phyloP scores from a whole-genome alignment of 2,113 vertebrate genomes.

The Cyprinodon brontotheroides region DNA sequence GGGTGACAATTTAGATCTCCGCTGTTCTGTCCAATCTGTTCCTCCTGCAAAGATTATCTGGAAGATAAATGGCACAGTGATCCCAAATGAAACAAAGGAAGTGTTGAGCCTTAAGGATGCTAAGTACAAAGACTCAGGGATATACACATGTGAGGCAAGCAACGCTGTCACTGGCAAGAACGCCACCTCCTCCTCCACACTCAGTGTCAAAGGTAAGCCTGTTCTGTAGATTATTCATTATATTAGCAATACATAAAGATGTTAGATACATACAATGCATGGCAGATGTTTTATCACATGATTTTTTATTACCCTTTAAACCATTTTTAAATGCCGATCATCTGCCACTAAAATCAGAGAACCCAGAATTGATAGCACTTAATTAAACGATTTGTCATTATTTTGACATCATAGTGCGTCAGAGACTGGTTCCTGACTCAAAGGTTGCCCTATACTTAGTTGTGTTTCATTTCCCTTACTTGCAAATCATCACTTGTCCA shows the following conservation, averaged over 20 bases:
- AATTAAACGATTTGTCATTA: not conserved
- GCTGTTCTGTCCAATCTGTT: constrained; percentile 41
- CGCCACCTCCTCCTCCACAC: accelerated
- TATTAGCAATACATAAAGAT: not conserved
- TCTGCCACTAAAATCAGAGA: not conserved
- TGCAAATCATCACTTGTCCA: not conserved
- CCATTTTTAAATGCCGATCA: not conserved
- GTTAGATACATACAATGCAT: not conserved
- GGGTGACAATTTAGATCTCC: accelerated
- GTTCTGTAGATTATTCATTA: not conserved
- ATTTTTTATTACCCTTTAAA: not conserved
- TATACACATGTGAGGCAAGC: constrained; percentile 65
- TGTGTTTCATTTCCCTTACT: not conserved
- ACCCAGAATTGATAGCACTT: not conserved
- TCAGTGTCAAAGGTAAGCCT: constrained; percentile 71
- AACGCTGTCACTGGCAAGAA: constrained; percentile 63
- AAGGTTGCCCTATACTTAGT: not conserved
- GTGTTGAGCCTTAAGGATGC: not conserved
- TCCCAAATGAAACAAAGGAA: accelerated
- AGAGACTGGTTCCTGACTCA: not conserved
- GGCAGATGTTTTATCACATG: not conserved
- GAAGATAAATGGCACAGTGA: constrained; percentile 63
- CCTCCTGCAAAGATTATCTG: constrained; percentile 66
- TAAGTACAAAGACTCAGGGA: constrained; percentile 41
- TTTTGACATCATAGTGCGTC: not conserved